Percentiles rank a stretch among this genome's conserved stretches.
These are phyloP conservation scores for Allolobophora icterica DNA, from an alignment of 2,888 invertebrate species.

Conservation along the genomic window DNA sequence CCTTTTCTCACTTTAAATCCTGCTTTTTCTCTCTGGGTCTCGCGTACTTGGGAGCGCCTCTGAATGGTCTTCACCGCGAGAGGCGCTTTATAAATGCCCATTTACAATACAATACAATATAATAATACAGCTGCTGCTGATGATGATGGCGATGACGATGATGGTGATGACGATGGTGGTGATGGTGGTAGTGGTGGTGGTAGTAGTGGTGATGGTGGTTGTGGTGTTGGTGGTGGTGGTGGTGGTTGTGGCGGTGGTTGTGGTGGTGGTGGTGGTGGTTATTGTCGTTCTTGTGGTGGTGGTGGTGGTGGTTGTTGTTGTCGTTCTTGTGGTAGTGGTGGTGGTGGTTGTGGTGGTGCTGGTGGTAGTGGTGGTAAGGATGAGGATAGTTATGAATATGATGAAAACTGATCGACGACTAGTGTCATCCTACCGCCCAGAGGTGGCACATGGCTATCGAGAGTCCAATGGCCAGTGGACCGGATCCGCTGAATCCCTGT, in stretches of 20 bases:
- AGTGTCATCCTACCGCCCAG: constrained; percentile 48
- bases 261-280: not conserved
- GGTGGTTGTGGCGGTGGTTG: not conserved
- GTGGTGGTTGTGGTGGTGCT: too few species aligned
- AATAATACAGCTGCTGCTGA: too few species aligned
- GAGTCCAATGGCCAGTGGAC: constrained; percentile 53
- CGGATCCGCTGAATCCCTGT: constrained; percentile 49
- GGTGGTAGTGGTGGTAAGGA: not conserved
- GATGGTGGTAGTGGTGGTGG: not conserved
- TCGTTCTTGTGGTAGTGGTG: too few species aligned
- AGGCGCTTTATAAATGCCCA: too few species aligned
- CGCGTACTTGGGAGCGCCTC: too few species aligned
- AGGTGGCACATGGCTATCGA: constrained; percentile 51
- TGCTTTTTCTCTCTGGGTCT: too few species aligned
- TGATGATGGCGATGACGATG: not conserved
- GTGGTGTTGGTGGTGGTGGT: not conserved
- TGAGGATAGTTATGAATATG: not conserved
- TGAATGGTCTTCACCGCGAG: too few species aligned
- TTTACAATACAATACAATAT: too few species aligned
- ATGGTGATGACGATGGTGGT: not conserved
- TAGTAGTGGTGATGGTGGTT: not conserved
- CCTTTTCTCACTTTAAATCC: too few species aligned
- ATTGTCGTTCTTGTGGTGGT: too few species aligned
- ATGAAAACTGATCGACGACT: not conserved
- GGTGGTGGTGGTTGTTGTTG: not conserved